Evolutionary conservation across 2,888 invertebrate genomes (phyloP), one percentile per base, ranked within the genome.

Genomic region (Drosophila putrida): DNA sequence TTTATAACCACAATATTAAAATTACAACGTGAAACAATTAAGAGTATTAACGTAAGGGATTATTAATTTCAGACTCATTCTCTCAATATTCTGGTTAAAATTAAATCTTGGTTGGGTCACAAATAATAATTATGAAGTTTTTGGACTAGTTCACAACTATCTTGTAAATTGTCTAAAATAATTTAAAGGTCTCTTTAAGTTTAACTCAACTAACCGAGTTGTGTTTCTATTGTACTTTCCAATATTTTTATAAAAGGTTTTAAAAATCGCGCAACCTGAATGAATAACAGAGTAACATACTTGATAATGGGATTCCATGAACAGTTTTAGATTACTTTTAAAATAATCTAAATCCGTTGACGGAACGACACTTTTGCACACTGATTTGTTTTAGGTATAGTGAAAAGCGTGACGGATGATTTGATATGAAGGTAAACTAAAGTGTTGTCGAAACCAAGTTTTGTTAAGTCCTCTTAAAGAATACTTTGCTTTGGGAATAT

Each of bases 51-150:
- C 6, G 35, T 43, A 44, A 55, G 49, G 20, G 11, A 20, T 4
- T 33, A 11, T 33, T 33, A 20, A 49, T 33, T 31, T 33, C 49
- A 8, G 33, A 55, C 31, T 31, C 43, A 25, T 43, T 55, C 43
- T 25, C 25, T 43, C n/a, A 43, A 55, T 13, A 55, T 43, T 55
- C 43, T 35, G 43, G 25, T 35, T 43, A 35, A 54, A 54, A 31
- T 54, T 25, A 25, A 43, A 1, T n/a, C 13, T n/a, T 13, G 33
- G 20, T 20, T 49, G 20, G 41, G 33, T 13, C 31, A 43, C 35
- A 35, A 55, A 6, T 43, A 35, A 25, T 25, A 33, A n/a, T 25
- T 13, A 1, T 13, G 10, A 55, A 4, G 43, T 53, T 38, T 25
- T 55, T 3, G 25, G 43, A 6, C 20, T 25, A 38, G 27, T 38